Conservation (phyloP, 2,113 vertebrate species). For the Chrysochloris asiatica region DNA sequence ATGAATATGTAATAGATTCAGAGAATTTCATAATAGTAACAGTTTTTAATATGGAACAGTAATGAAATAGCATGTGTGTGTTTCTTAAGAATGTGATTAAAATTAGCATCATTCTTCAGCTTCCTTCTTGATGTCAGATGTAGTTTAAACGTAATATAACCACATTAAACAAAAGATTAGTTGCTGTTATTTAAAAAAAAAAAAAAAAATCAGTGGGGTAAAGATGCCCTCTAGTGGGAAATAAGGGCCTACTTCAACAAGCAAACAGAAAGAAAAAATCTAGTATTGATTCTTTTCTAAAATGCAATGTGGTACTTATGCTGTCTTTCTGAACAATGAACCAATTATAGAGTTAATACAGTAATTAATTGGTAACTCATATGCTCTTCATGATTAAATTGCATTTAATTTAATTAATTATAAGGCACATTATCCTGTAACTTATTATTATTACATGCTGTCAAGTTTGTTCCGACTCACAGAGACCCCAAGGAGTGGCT, state of each 20-base stretch:
- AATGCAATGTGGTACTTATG: background rate
- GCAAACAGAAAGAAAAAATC: background rate
- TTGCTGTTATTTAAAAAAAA: slow-evolving; percentile 17
- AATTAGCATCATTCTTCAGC: background rate
- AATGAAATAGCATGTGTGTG: background rate
- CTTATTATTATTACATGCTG: too few relatives aligned
- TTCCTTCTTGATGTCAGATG: background rate
- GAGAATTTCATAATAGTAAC: slow-evolving; percentile 21
- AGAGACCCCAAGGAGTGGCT: too few relatives aligned
- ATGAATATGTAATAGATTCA: background rate
- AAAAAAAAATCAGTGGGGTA: too few relatives aligned
- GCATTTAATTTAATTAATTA: slow-evolving; percentile 29
- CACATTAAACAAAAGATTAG: background rate
- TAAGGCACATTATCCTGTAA: background rate
- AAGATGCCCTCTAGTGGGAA: slow-evolving; percentile 73
- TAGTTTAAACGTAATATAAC: slow-evolving; percentile 25
- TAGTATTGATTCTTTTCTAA: background rate
- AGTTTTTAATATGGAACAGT: background rate
- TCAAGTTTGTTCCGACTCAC: too few relatives aligned
- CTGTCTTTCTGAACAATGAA: slow-evolving; percentile 1
- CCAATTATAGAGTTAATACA: slow-evolving; percentile 17
- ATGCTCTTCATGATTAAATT: background rate
- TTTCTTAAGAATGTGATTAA: slow-evolving; percentile 15
- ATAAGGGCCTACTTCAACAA: background rate
- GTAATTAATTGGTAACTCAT: background rate